These are phyloP conservation scores for Phyllotis vaccarum DNA, from an alignment of 2,797 vertebrate genomes.

Conservation along the genomic window DNA sequence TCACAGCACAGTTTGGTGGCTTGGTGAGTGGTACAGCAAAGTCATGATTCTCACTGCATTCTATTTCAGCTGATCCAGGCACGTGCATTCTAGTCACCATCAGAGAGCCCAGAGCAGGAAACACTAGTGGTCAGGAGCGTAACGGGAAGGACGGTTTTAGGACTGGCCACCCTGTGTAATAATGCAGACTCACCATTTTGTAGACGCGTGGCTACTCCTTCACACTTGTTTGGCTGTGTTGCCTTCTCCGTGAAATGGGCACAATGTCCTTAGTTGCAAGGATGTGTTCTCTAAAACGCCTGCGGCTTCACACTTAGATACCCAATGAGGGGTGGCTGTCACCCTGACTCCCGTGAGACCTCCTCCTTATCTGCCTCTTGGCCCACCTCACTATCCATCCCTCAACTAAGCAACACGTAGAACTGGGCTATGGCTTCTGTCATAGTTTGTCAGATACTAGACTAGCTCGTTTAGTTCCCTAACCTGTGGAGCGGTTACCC, in stretches of 20 bases:
- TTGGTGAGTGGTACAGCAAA: no score
- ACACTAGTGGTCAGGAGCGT: not conserved
- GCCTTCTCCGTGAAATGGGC: not conserved
- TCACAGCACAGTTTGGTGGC: not conserved
- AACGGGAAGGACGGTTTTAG: not conserved
- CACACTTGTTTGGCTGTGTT: not conserved
- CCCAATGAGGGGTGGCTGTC: not conserved
- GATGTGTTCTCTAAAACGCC: not conserved
- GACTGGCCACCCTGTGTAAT: not conserved
- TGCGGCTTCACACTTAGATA: not conserved
- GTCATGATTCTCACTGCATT: not conserved
- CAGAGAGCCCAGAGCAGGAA: not conserved
- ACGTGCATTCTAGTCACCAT: fast-evolving
- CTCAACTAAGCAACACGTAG: fast-evolving
- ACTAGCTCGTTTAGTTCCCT: not conserved
- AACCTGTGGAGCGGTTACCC: not conserved
- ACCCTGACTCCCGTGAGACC: not conserved
- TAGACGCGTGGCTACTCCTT: not conserved
- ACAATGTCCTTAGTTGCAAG: not conserved
- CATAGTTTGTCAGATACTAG: fast-evolving
- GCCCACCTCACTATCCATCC: not conserved
- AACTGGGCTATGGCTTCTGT: not conserved
- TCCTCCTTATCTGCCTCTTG: fast-evolving
- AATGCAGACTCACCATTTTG: not conserved
- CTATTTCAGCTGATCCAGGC: not conserved